phyloP scores from a whole-genome alignment of 1,140 invertebrate species.

The Bombus turneri region DNA sequence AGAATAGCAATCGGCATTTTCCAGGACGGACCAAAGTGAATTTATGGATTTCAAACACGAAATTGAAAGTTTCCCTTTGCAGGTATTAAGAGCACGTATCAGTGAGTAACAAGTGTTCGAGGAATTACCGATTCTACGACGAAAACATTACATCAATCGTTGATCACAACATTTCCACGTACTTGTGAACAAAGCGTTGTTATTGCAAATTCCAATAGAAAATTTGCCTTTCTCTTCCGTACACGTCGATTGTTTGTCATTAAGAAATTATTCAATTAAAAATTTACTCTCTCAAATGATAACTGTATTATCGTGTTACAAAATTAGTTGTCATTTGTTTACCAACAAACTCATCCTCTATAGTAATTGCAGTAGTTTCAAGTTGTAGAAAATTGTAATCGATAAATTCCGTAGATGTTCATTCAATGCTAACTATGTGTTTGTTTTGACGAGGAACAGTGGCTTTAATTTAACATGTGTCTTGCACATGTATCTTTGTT shows the following conservation, averaged over 20 bases:
- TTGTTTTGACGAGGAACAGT: neutral
- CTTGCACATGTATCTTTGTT: neutral
- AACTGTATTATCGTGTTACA: neutral
- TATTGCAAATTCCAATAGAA: neutral
- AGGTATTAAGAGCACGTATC: conserved; percentile 18
- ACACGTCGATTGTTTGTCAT: neutral
- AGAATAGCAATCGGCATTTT: neutral
- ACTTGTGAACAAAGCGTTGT: neutral
- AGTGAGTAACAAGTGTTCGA: conserved; percentile 1
- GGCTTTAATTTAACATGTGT: neutral
- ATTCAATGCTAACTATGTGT: neutral
- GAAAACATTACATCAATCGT: conserved; percentile 10
- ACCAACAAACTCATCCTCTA: neutral
- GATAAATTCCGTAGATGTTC: neutral
- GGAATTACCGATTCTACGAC: neutral
- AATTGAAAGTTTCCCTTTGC: neutral
- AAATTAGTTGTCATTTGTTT: neutral
- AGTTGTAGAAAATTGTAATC: neutral
- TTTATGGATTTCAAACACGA: conserved; percentile 5
- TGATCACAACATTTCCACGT: neutral
- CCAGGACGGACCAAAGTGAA: neutral
- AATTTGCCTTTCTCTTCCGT: neutral
- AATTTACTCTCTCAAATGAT: neutral
- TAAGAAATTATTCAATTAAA: neutral
- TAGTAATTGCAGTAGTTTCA: neutral